Evolutionary conservation across 2,113 vertebrate species (phyloP).

Genomic region (Glareola pratincola): DNA sequence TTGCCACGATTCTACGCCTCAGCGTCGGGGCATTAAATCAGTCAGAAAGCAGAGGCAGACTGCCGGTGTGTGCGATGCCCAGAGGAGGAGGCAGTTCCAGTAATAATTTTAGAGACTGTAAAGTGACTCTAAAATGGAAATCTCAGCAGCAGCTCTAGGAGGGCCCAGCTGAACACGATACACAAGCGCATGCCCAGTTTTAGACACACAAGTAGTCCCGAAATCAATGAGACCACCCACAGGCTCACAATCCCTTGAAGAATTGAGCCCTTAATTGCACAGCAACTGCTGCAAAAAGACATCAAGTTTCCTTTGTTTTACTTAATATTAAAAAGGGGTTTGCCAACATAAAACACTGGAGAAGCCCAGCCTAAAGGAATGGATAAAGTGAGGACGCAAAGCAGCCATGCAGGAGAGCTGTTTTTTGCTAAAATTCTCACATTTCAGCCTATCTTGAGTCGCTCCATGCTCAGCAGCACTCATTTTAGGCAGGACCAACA

Average conservation of each 20-base stretch:
- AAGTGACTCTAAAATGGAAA: slow-evolving; percentile 44
- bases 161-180: background rate
- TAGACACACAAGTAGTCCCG: background rate
- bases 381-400: background rate
- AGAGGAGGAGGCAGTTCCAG: slow-evolving; percentile 26
- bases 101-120: slow-evolving; percentile 41
- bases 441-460: background rate
- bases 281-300: background rate
- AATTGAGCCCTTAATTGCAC: background rate
- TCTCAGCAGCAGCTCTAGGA: slow-evolving; percentile 18
- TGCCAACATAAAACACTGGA: background rate
- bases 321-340: background rate
- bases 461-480: background rate
- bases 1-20: background rate
- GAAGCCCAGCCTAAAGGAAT: background rate
- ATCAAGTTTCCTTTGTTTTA: background rate
- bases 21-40: slow-evolving; percentile 23
- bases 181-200: slow-evolving; percentile 1
- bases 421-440: background rate
- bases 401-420: background rate
- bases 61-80: background rate
- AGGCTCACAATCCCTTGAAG: slow-evolving; percentile 14
- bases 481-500: background rate
- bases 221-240: slow-evolving; percentile 51
- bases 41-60: slow-evolving; percentile 13